A percentile compares a stretch with the other conserved stretches of the same genome.
These are phyloP conservation scores for Sebastes dallii DNA, from an alignment of 2,797 vertebrate genomes.

Conservation along the genomic window DNA sequence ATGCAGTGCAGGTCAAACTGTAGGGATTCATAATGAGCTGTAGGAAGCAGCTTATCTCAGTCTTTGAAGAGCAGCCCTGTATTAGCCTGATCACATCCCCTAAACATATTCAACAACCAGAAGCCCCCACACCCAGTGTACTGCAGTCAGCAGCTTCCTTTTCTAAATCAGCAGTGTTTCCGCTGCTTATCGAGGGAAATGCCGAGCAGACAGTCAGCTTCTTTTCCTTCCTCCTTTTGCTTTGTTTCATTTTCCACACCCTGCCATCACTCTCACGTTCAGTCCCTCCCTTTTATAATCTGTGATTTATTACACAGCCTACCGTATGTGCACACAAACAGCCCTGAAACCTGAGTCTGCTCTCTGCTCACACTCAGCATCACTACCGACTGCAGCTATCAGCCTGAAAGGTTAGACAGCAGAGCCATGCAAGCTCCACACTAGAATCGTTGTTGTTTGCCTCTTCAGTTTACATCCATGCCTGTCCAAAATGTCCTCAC, in stretches of 20 bases:
- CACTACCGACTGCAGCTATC: not conserved
- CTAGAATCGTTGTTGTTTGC: no score
- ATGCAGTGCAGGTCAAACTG: not conserved
- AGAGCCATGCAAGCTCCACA: not conserved
- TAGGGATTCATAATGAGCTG: not conserved
- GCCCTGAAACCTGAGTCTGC: not conserved
- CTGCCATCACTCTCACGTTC: not conserved
- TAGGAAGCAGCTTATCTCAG: not conserved
- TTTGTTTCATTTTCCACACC: constrained; percentile 12
- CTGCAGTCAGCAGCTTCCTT: not conserved
- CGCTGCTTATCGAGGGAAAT: constrained; percentile 28
- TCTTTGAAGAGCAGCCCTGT: not conserved
- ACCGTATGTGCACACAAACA: not conserved
- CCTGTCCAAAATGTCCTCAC: no score
- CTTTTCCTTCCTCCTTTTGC: constrained; percentile 37
- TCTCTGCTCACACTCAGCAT: not conserved
- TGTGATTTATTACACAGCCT: not conserved
- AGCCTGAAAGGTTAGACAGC: not conserved
- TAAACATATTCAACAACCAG: not conserved
- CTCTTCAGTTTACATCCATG: no score
- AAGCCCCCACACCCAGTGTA: not conserved
- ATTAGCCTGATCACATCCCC: not conserved
- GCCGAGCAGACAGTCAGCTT: not conserved
- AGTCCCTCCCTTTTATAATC: not conserved
- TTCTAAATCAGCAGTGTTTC: not conserved